Evolutionary conservation across 64 coral and sea anemone species (phyloP).

Genomic region (Platygyra sinensis): DNA sequence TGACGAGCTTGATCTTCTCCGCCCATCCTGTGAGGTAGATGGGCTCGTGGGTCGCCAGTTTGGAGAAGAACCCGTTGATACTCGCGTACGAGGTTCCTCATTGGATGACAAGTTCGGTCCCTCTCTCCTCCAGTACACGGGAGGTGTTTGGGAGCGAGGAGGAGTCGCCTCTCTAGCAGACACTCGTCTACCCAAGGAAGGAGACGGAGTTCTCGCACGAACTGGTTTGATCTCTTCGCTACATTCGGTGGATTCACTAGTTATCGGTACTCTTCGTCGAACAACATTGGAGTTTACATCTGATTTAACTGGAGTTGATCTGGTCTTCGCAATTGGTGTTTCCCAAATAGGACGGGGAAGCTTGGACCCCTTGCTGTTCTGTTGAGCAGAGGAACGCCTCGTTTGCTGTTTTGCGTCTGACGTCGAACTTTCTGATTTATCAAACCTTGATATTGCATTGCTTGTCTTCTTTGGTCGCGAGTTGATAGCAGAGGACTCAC

Average conservation of each 20-base stretch:
- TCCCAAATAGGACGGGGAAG: conserved; percentile 71
- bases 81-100: neutral
- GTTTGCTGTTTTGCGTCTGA: neutral
- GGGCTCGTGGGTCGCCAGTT: neutral
- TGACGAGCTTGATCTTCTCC: neutral
- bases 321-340: conserved; percentile 12
- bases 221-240: neutral
- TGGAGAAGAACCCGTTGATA: neutral
- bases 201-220: conserved; percentile 14
- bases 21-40: neutral
- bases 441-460: neutral
- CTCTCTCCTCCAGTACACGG: neutral
- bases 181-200: conserved; percentile 5
- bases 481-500: conserved; percentile 11
- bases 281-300: neutral
- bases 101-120: neutral
- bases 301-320: neutral
- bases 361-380: conserved; percentile 20
- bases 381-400: neutral
- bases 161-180: neutral
- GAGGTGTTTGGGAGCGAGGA: conserved; percentile 24
- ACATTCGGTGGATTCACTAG: neutral
- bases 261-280: neutral
- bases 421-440: neutral
- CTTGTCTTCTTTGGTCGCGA: neutral